Evolutionary conservation across 2,888 invertebrate genomes (phyloP).

Genomic region (Drosophila anomalata): DNA sequence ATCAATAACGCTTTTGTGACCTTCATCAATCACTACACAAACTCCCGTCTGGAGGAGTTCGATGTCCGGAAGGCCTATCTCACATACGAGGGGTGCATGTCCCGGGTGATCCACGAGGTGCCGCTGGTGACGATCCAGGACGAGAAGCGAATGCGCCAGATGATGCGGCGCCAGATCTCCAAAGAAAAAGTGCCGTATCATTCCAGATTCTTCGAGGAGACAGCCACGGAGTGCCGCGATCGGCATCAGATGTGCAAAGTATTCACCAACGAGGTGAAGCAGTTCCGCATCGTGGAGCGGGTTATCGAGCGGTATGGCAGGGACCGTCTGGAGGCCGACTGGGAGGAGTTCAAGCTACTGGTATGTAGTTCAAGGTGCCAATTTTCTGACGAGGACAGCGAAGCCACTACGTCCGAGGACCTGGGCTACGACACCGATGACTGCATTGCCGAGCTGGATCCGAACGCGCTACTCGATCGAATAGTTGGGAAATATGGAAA

Average conservation of each 20-base stretch:
- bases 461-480: no score
- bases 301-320: background rate
- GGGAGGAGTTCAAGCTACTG: background rate
- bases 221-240: background rate
- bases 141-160: background rate
- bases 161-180: background rate
- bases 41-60: background rate
- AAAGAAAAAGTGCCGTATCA: background rate
- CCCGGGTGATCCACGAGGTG: background rate
- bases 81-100: background rate
- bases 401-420: no score
- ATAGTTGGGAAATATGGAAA: no score
- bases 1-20: background rate
- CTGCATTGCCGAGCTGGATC: no score
- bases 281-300: background rate
- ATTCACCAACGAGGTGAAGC: background rate
- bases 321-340: background rate
- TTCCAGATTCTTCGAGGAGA: background rate
- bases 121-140: background rate
- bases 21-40: background rate
- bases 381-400: no score
- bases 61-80: background rate
- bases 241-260: background rate
- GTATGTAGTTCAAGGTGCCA: no score
- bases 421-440: no score